Evolutionary conservation across 2,888 invertebrate species (phyloP).

Genomic region (Luffia ferchaultella): DNA sequence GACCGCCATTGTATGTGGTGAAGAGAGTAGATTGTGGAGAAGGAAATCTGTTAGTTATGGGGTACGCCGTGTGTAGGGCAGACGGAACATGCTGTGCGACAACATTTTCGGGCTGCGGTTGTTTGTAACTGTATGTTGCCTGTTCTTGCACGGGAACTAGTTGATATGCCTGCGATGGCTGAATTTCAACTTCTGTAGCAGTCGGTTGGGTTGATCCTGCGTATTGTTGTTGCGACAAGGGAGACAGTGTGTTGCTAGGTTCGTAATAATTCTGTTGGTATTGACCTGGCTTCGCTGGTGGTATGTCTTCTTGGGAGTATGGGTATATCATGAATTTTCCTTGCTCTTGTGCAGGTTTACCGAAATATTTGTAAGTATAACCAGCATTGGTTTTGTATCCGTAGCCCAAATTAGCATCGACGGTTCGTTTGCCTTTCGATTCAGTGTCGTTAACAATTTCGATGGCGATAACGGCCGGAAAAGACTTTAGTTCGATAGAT

Average conservation of each 20-base stretch:
- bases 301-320: constrained; percentile 73
- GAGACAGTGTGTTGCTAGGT: constrained; percentile 11
- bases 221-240: not conserved
- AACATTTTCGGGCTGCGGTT: constrained; percentile 30
- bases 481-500: constrained; percentile 23
- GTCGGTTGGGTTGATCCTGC: constrained; percentile 7
- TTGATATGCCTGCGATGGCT: constrained; percentile 66
- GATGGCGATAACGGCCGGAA: constrained; percentile 68
- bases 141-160: constrained; percentile 37
- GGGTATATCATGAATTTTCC: constrained; percentile 73
- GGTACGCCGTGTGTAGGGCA: constrained; percentile 26
- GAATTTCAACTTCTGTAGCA: constrained; percentile 55
- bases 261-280: constrained; percentile 1
- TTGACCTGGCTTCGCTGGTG: constrained; percentile 23
- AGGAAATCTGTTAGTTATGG: constrained; percentile 6
- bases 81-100: constrained; percentile 26
- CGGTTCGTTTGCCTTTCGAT: constrained; percentile 71
- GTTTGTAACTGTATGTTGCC: constrained; percentile 34
- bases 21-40: constrained; percentile 42
- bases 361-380: constrained; percentile 56
- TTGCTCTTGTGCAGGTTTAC: constrained; percentile 47
- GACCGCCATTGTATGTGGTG: constrained; percentile 54
- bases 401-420: constrained; percentile 77
- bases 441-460: constrained; percentile 68
- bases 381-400: constrained; percentile 66